phyloP scores from a whole-genome alignment of 2,113 vertebrate species.

The Laticauda colubrina region DNA sequence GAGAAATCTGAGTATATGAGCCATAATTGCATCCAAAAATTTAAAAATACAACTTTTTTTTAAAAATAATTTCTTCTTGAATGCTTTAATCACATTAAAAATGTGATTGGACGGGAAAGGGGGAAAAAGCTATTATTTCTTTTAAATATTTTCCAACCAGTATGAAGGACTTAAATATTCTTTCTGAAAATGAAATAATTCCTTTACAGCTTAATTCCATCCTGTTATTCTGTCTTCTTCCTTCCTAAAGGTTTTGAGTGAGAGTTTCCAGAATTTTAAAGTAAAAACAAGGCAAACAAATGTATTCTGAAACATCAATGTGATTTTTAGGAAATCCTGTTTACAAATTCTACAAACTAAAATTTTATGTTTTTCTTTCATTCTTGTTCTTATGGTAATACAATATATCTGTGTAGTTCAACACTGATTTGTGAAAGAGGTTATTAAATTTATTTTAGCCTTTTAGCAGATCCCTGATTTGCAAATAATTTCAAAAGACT shows the following conservation, averaged over 20 bases:
- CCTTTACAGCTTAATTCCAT: neutral
- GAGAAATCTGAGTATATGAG: neutral
- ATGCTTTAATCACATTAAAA: constrained; percentile 18
- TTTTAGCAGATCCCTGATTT: neutral
- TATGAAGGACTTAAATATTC: constrained; percentile 11
- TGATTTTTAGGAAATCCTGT: neutral
- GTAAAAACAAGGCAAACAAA: constrained; percentile 16
- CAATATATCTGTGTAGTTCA: neutral
- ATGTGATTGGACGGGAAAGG: neutral
- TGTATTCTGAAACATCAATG: constrained; percentile 26
- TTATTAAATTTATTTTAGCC: neutral
- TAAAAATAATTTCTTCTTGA: constrained; percentile 1
- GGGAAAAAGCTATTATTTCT: neutral
- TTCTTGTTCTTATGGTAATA: constrained; percentile 9
- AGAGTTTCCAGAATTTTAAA: constrained; percentile 19
- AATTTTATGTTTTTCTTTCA: constrained; percentile 18
- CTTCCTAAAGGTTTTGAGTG: constrained; percentile 6
- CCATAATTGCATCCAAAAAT: neutral
- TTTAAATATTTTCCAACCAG: constrained; percentile 7
- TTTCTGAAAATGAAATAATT: neutral
- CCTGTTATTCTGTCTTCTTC: neutral
- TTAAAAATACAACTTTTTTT: constrained; percentile 3
- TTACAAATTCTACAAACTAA: constrained; percentile 32
- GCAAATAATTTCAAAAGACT: neutral
- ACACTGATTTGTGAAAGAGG: neutral